Conservation (phyloP, 2,888 invertebrate genomes). For the Nomada goodeniana region DNA sequence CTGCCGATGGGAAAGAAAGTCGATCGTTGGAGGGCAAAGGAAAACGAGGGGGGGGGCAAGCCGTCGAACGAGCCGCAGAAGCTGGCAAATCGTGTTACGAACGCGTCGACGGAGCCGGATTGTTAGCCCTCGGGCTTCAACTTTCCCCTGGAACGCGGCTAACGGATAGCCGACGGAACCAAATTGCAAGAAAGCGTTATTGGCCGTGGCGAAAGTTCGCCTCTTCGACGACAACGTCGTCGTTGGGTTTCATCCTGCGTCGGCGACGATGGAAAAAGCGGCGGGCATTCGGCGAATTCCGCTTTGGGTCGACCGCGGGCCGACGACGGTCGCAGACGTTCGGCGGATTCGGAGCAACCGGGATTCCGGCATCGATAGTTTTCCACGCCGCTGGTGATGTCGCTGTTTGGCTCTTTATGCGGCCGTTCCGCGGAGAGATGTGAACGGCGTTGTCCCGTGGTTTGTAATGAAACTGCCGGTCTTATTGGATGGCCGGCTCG, state of each 20-base stretch:
- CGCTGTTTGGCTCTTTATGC: constrained; percentile 20
- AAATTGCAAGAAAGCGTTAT: constrained; percentile 76
- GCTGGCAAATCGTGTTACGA: constrained; percentile 80
- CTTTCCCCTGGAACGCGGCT: constrained; percentile 47
- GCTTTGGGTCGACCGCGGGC: not conserved
- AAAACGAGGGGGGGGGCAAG: constrained; percentile 44
- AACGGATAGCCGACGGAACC: constrained; percentile 67
- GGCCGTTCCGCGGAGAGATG: not conserved
- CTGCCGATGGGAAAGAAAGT: constrained; percentile 5
- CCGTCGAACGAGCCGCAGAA: constrained; percentile 66
- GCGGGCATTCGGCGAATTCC: constrained; percentile 2
- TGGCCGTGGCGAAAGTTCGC: constrained; percentile 62
- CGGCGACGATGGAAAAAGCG: not conserved
- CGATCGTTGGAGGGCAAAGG: constrained; percentile 24
- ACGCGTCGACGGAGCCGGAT: constrained; percentile 76
- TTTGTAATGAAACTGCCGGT: constrained; percentile 9
- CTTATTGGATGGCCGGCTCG: not conserved
- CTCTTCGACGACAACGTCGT: constrained; percentile 28
- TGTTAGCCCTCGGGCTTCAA: constrained; percentile 71
- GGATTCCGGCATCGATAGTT: constrained; percentile 13
- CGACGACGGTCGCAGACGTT: not conserved
- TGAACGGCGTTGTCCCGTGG: not conserved
- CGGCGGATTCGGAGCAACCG: not conserved
- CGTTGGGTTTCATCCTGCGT: not conserved
- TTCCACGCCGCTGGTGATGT: constrained; percentile 2